Base-by-base conservation (phyloP, 2,113 vertebrate genomes). In the Protobothrops mucrosquamatus region DNA sequence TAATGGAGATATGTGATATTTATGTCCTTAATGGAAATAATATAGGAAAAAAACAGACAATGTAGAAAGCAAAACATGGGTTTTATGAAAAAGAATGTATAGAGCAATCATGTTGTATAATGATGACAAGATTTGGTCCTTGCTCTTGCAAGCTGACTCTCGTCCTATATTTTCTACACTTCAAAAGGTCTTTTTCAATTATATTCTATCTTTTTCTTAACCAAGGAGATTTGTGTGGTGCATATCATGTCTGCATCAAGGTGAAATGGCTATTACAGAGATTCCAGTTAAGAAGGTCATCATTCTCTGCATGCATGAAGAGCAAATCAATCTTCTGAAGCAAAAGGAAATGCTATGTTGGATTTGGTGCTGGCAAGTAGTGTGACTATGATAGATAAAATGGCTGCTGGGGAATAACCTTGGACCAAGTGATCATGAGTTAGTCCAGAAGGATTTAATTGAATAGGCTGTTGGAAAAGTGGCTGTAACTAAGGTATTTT, bases 221-320 rank as follows among this genome's bases (percentile, higher is more conserved):
- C 92, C 92, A 93, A 93, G 92, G 89, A 93, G 92, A 93, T 90
- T 93, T 93, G 92, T 93, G 89, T 93, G 92, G 92, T 90, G 92
- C 92, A 93, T 93, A 93, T 93, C 92, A 93, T 93, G 92, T 93
- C 92, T 93, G 92, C 89, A 93, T 93, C 92, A 93, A 93, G 92
- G 92, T 93, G 92, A 93, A 93, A 90, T 93, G 92, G 92, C 92
- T 93, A 93, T 93, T 93, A 90, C 89, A 93, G 92, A 90, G 92
- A 93, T 93, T 93, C 92, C 74, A 93, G 92, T 93, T 90, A 93
- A 93, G 92, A 90, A 93, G 92, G 92, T 93, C 92, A 93, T 93
- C 92, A 93, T 93, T 93, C 92, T 93, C 88, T 93, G 92, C 92
- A 93, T 90, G 92, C 92, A 93, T 90, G 92, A 93, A 57, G 92